Percentiles rank a stretch among this genome's conserved stretches.
phyloP scores from a whole-genome alignment of 1,140 invertebrate species.

The Ceratitis capitata region DNA sequence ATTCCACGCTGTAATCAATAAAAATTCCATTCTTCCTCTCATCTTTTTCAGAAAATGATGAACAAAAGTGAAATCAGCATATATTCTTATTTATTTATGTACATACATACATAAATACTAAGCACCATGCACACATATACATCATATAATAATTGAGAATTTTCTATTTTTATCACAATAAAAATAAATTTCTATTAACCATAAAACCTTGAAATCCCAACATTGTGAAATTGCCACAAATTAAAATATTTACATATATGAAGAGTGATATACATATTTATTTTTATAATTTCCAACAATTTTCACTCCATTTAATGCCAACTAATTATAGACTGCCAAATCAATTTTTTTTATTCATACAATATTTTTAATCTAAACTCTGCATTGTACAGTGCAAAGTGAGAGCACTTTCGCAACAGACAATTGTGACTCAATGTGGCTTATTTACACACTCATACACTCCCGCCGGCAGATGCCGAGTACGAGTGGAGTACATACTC shows the following conservation, averaged over 20 bases:
- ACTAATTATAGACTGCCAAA: not conserved
- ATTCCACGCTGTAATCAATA: not conserved
- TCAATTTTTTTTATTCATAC: not conserved
- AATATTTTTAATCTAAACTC: not conserved
- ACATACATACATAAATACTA: not conserved
- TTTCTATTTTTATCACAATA: not conserved
- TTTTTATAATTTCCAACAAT: not conserved
- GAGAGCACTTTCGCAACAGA: slow-evolving; percentile 16
- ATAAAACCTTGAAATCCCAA: not conserved
- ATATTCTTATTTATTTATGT: not conserved
- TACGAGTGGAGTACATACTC: slow-evolving; percentile 7
- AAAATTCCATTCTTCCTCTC: not conserved
- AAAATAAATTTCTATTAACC: not conserved
- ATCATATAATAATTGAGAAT: too few species aligned
- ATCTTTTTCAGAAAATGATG: not conserved
- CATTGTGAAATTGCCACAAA: not conserved
- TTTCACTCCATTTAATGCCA: slow-evolving; percentile 2
- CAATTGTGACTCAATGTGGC: slow-evolving; percentile 36
- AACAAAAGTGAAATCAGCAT: not conserved
- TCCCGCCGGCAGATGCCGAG: slow-evolving; percentile 2
- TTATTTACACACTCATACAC: slow-evolving; percentile 25
- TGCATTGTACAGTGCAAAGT: not conserved
- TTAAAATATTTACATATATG: not conserved
- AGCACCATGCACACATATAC: not conserved
- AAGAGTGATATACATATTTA: too few species aligned